phyloP scores from a whole-genome alignment of 2,113 vertebrate genomes.

The Calypte anna region DNA sequence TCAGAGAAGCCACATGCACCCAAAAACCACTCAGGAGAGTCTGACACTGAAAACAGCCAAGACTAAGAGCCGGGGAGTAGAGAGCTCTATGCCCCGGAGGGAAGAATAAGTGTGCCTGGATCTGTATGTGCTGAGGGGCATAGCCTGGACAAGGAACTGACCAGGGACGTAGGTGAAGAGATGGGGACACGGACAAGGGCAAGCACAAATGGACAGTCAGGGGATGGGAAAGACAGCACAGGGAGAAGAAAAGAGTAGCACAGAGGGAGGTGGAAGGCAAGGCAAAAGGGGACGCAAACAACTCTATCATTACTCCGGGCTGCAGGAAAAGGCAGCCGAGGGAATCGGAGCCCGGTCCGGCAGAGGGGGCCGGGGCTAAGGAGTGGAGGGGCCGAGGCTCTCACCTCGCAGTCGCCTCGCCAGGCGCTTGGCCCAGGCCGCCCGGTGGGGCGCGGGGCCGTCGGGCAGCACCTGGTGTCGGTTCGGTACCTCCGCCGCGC shows the following conservation, averaged over 20 bases:
- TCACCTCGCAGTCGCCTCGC: constrained; percentile 76
- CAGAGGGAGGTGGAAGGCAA: background rate
- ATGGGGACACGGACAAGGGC: no score
- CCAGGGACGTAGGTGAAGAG: accelerated
- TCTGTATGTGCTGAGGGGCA: accelerated
- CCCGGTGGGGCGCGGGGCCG: constrained; percentile 12
- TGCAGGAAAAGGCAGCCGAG: background rate
- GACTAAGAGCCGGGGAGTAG: accelerated
- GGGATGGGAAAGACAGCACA: accelerated
- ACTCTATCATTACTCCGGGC: background rate
- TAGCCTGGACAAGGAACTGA: accelerated
- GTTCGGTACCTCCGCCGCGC: constrained; percentile 59
- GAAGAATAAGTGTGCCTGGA: background rate
- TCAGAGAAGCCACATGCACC: background rate
- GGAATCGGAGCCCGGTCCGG: background rate
- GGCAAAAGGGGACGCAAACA: background rate
- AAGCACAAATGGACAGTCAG: background rate
- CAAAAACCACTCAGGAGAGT: no score
- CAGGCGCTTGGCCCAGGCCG: constrained; percentile 77
- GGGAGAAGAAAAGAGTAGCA: background rate
- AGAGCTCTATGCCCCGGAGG: background rate
- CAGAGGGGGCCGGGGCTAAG: background rate
- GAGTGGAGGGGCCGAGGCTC: background rate
- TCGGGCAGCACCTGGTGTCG: constrained; percentile 29
- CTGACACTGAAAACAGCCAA: background rate